These are phyloP conservation scores for Ginglymostoma cirratum DNA, from an alignment of 2,113 vertebrate genomes.

Conservation along the genomic window DNA sequence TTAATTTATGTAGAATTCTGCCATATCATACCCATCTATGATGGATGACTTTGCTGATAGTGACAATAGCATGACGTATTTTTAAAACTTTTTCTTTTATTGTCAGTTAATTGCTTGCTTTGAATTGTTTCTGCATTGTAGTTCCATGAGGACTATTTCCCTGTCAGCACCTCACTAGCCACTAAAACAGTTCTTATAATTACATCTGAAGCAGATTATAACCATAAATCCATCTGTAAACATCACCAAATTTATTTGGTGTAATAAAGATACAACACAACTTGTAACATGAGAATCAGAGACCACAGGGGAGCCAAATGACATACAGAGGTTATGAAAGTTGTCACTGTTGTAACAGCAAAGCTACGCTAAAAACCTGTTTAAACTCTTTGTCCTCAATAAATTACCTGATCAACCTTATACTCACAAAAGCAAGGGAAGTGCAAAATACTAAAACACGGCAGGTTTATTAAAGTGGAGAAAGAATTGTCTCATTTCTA, in stretches of 20 bases:
- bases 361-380: too few relatives aligned
- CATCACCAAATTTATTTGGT: not conserved
- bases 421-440: not conserved
- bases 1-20: not conserved
- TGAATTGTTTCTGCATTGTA: not conserved
- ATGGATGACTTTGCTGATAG: not conserved
- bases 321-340: not conserved
- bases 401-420: not conserved
- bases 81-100: not conserved
- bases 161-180: not conserved
- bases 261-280: not conserved
- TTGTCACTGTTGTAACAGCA: not conserved
- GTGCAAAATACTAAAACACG: not conserved
- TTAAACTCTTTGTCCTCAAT: not conserved
- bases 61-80: not conserved
- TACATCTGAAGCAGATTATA: not conserved
- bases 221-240: not conserved
- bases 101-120: not conserved
- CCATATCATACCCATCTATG: not conserved
- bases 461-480: not conserved
- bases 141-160: not conserved
- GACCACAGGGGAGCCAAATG: not conserved
- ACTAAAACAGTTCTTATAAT: not conserved
- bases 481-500: not conserved
- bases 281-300: constrained; percentile 13